Evolutionary conservation across 2,797 vertebrate species (phyloP).

Genomic region (Falco concolor): DNA sequence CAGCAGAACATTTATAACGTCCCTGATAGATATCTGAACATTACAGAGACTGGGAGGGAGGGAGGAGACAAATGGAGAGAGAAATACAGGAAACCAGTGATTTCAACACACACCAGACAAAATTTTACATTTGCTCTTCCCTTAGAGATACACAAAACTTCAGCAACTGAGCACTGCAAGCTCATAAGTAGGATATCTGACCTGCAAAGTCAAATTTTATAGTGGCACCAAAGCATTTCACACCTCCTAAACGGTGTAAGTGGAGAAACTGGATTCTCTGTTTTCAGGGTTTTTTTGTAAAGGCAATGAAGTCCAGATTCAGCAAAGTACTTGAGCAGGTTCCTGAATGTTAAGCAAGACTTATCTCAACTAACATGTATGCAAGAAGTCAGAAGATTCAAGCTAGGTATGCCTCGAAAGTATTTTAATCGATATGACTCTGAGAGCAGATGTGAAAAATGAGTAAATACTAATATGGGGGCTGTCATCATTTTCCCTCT

Average conservation of each 20-base stretch:
- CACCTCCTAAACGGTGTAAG: neutral
- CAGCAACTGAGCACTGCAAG: neutral
- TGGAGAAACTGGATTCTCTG: neutral
- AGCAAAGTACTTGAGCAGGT: neutral
- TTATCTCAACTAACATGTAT: neutral
- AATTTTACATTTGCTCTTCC: neutral
- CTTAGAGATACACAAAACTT: neutral
- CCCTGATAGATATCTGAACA: neutral
- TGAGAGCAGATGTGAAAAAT: neutral
- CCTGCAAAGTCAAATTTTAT: neutral
- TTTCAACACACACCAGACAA: neutral
- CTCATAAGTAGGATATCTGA: neutral
- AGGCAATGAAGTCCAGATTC: neutral
- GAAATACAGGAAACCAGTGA: neutral
- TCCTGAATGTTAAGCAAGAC: neutral
- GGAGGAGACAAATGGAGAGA: neutral
- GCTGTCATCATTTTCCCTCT: neutral
- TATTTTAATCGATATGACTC: neutral
- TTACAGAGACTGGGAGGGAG: neutral
- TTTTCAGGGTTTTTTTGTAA: neutral
- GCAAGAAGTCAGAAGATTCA: neutral
- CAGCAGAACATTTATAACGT: neutral
- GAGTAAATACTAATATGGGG: neutral
- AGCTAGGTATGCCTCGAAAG: neutral
- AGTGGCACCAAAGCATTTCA: neutral